A percentile compares a stretch with the other conserved stretches of the same genome.
These are phyloP conservation scores for Limonius californicus DNA, from an alignment of 1,140 invertebrate genomes.

Conservation along the genomic window DNA sequence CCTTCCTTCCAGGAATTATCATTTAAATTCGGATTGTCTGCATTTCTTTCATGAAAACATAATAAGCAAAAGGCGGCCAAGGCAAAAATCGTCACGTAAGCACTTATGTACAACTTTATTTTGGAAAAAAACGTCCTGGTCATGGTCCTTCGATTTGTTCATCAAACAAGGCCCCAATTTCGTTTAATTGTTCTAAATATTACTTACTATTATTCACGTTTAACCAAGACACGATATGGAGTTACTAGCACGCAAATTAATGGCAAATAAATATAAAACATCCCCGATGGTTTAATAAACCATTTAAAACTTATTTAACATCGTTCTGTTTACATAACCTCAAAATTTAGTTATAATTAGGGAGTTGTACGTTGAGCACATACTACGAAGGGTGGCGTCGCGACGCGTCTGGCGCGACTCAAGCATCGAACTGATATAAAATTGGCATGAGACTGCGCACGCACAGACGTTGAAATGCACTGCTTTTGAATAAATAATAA, in stretches of 20 bases:
- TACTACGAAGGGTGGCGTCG: neutral
- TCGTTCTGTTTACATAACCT: neutral
- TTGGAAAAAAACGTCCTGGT: neutral
- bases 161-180: too few relatives aligned
- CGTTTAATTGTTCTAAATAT: too few relatives aligned
- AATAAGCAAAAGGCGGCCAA: neutral
- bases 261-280: too few relatives aligned
- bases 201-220: too few relatives aligned
- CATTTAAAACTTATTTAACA: neutral
- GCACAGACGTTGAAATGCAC: neutral
- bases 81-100: neutral
- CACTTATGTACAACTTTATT: neutral
- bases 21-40: neutral
- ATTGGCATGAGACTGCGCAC: neutral
- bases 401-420: neutral
- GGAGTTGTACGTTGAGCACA: neutral
- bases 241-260: too few relatives aligned
- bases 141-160: neutral
- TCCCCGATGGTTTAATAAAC: neutral
- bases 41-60: neutral
- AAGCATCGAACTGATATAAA: neutral
- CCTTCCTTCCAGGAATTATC: neutral
- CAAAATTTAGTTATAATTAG: neutral
- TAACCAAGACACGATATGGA: too few relatives aligned
- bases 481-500: neutral